These are phyloP conservation scores for Caenorhabditis becei DNA, from an alignment of 2,888 invertebrate genomes.

Conservation along the genomic window DNA sequence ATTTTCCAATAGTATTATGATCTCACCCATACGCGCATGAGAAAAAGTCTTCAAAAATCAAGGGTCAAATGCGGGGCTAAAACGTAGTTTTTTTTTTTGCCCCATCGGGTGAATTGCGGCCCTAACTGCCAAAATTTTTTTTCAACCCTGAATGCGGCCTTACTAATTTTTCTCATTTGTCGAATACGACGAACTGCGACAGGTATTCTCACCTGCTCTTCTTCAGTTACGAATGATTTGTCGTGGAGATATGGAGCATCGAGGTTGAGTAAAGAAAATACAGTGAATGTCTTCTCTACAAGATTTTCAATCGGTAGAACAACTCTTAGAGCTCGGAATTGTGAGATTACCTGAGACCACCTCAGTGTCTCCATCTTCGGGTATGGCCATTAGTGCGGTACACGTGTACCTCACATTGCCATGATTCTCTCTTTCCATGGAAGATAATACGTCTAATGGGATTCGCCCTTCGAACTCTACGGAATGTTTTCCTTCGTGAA, in stretches of 20 bases:
- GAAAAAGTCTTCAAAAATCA: no score
- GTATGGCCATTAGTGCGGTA: slow-evolving; percentile 78
- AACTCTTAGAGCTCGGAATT: neutral
- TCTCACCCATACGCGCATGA: no score
- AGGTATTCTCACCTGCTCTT: slow-evolving; percentile 72
- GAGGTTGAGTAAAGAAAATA: slow-evolving; percentile 76
- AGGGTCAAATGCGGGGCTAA: no score
- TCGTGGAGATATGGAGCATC: slow-evolving; percentile 79
- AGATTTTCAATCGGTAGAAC: neutral
- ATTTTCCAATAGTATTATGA: no score
- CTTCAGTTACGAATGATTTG: slow-evolving; percentile 69
- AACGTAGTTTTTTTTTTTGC: no score
- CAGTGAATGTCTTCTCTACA: slow-evolving; percentile 75
- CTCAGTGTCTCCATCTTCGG: slow-evolving; percentile 80
- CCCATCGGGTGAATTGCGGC: no score
- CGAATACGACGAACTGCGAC: no score
- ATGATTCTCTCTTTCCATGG: slow-evolving; percentile 73
- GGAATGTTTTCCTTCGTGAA: slow-evolving; percentile 75
- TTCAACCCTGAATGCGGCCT: no score
- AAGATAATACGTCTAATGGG: slow-evolving; percentile 76
- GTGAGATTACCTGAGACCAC: slow-evolving; percentile 74
- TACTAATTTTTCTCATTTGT: no score
- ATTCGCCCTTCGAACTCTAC: slow-evolving; percentile 74
- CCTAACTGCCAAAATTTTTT: no score
- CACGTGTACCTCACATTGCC: slow-evolving; percentile 78